Percentiles rank a stretch among this genome's conserved stretches.
phyloP scores from a whole-genome alignment of 2,888 invertebrate genomes.

The Carabus problematicus region DNA sequence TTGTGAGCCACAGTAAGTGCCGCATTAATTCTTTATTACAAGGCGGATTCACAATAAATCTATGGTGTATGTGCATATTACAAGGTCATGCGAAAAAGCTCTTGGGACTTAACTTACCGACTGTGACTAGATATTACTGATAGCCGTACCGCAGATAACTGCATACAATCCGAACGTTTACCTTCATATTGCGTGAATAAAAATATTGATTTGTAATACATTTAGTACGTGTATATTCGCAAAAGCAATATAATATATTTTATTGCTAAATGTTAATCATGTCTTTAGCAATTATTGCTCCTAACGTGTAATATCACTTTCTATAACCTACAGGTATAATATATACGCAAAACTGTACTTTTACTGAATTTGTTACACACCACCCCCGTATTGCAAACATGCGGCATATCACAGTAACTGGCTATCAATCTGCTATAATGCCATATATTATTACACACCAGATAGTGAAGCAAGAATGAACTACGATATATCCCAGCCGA shows the following conservation, averaged over 20 bases:
- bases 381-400: not conserved
- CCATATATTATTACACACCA: conserved; percentile 4
- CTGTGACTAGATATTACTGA: conserved; percentile 25
- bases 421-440: conserved; percentile 16
- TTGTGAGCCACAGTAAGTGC: conserved; percentile 28
- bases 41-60: conserved; percentile 36
- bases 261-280: not conserved
- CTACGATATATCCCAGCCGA: too few relatives aligned
- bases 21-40: conserved; percentile 37
- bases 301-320: too few relatives aligned
- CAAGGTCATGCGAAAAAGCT: conserved; percentile 35
- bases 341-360: too few relatives aligned
- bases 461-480: too few relatives aligned
- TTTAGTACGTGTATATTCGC: too few relatives aligned
- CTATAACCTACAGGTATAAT: too few relatives aligned
- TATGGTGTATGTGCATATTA: conserved; percentile 26
- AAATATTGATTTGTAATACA: too few relatives aligned
- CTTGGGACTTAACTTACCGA: conserved; percentile 28
- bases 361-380: too few relatives aligned
- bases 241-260: not conserved
- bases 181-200: too few relatives aligned
- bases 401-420: not conserved
- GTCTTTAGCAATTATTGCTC: too few relatives aligned
- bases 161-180: too few relatives aligned
- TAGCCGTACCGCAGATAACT: conserved; percentile 13